A percentile compares a stretch with the other conserved stretches of the same genome.
These are phyloP conservation scores for Drosophila lacteicornis DNA, from an alignment of 1,140 invertebrate genomes.

Conservation along the genomic window DNA sequence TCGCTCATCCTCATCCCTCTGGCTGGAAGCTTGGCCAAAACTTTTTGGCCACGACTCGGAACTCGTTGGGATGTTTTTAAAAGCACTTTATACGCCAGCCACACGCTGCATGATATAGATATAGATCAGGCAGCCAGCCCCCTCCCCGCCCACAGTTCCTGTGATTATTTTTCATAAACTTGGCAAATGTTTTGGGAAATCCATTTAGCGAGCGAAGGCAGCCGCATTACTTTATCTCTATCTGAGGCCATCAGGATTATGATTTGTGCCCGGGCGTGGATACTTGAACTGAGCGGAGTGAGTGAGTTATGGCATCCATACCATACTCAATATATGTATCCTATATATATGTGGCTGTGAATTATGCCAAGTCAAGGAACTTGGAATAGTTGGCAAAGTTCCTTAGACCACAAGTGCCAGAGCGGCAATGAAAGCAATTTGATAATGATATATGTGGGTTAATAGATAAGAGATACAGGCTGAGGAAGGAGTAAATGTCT, in stretches of 20 bases:
- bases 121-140: slow-evolving; percentile 28
- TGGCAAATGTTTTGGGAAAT: slow-evolving; percentile 78
- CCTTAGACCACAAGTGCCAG: slow-evolving; percentile 37
- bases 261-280: slow-evolving; percentile 64
- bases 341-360: slow-evolving; percentile 26
- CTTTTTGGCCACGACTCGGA: slow-evolving; percentile 56
- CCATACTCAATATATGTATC: neutral
- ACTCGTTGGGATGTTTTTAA: slow-evolving; percentile 70
- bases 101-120: slow-evolving; percentile 51
- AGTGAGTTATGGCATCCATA: slow-evolving; percentile 39
- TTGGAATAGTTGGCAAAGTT: slow-evolving; percentile 54
- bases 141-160: slow-evolving; percentile 22
- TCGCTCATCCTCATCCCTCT: slow-evolving; percentile 5
- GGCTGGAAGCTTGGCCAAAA: slow-evolving; percentile 33
- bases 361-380: slow-evolving; percentile 61
- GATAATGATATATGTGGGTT: slow-evolving; percentile 46
- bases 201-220: slow-evolving; percentile 68
- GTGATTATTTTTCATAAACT: slow-evolving; percentile 82
- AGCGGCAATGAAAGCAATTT: slow-evolving; percentile 47
- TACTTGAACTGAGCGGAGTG: slow-evolving; percentile 18
- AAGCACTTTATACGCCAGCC: slow-evolving; percentile 78
- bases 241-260: slow-evolving; percentile 67
- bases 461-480: slow-evolving; percentile 21
- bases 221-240: slow-evolving; percentile 81
- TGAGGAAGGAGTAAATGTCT: too few species aligned